A percentile compares a stretch with the other conserved stretches of the same genome.
These are phyloP conservation scores for Halcyon malimbica DNA, from an alignment of 2,113 vertebrate species.

Conservation along the genomic window DNA sequence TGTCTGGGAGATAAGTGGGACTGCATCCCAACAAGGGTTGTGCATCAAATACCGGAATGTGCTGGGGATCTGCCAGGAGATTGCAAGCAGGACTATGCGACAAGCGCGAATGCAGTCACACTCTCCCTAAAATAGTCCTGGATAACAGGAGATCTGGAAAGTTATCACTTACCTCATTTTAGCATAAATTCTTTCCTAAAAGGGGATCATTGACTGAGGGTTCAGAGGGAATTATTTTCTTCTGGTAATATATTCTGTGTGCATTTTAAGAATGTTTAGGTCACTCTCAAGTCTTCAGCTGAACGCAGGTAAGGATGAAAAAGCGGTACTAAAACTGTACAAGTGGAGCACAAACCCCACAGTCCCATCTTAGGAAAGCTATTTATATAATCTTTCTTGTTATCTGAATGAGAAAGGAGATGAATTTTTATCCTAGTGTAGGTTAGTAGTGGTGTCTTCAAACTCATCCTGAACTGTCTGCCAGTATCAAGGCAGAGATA, in stretches of 20 bases:
- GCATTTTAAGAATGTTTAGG: not conserved
- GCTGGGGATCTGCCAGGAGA: conserved; percentile 70
- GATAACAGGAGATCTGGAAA: conserved; percentile 56
- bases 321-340: not conserved
- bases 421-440: not conserved
- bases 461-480: not conserved
- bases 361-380: not conserved
- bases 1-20: conserved; percentile 62
- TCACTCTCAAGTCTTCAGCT: not conserved
- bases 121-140: conserved; percentile 71
- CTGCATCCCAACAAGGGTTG: conserved; percentile 40
- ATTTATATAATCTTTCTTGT: not conserved
- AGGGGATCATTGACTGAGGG: conserved; percentile 11
- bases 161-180: conserved; percentile 69
- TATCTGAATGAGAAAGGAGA: not conserved
- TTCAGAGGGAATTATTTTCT: not conserved
- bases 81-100: conserved; percentile 69
- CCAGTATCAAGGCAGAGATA: not conserved
- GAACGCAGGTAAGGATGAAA: not conserved
- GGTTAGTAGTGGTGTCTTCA: not conserved
- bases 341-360: not conserved
- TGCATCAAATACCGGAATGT: conserved; percentile 63
- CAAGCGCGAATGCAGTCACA: conserved; percentile 52
- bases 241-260: not conserved
- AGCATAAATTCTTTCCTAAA: conserved; percentile 44